Conservation (phyloP, 2,797 vertebrate genomes). For the Muraenolepis orangiensis region DNA sequence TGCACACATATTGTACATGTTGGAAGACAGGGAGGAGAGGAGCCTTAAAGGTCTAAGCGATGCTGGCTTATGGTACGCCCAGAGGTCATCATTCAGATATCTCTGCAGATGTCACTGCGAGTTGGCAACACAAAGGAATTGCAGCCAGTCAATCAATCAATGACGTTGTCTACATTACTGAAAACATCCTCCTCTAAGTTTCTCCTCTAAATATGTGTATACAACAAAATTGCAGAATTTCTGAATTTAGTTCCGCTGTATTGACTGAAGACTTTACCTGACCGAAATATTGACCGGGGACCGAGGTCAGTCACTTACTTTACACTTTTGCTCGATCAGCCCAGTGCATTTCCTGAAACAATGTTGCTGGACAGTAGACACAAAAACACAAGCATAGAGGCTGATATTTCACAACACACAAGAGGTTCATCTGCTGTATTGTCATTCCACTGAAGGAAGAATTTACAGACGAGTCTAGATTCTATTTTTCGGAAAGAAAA, state of each 20-base stretch:
- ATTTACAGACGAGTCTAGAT: constrained; percentile 9
- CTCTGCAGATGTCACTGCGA: neutral
- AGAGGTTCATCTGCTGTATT: neutral
- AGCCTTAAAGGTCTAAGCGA: neutral
- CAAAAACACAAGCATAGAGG: constrained; percentile 62
- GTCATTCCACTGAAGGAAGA: neutral
- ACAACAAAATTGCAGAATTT: neutral
- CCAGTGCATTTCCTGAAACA: constrained; percentile 79
- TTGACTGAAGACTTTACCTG: constrained; percentile 5
- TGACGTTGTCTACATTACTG: neutral
- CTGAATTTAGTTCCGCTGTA: neutral
- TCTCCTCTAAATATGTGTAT: neutral
- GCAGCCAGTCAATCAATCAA: neutral
- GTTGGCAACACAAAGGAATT: neutral
- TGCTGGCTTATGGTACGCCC: neutral
- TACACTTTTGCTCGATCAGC: constrained; percentile 77
- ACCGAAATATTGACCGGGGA: constrained; percentile 31
- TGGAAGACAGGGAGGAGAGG: neutral
- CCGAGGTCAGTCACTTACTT: constrained; percentile 73
- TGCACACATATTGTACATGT: neutral
- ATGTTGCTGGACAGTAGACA: constrained; percentile 75
- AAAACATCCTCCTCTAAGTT: neutral
- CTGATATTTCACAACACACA: constrained; percentile 38
- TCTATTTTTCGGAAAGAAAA: neutral
- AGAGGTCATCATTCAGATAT: neutral